Conservation (phyloP, 2,888 invertebrate genomes). For the Anthoptus insignis region DNA sequence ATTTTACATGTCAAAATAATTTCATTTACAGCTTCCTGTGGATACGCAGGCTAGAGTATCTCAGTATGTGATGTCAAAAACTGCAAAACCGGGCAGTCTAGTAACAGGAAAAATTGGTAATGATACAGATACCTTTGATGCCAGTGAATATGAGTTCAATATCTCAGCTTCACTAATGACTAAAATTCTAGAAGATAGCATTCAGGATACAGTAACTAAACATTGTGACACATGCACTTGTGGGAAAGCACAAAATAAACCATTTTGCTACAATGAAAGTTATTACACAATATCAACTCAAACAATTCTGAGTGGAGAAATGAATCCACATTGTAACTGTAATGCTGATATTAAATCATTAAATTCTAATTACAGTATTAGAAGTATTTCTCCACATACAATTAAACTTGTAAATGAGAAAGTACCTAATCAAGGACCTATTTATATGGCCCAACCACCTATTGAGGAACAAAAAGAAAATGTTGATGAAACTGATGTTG, state of each 20-base stretch:
- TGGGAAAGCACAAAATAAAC: constrained; percentile 83
- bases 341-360: constrained; percentile 85
- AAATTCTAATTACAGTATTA: constrained; percentile 74
- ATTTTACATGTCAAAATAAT: too few species aligned
- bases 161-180: constrained; percentile 97
- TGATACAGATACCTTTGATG: constrained; percentile 82
- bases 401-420: constrained; percentile 72
- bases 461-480: constrained; percentile 51
- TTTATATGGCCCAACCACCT: constrained; percentile 67
- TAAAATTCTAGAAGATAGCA: constrained; percentile 95
- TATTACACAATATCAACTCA: constrained; percentile 89
- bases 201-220: constrained; percentile 93
- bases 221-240: constrained; percentile 95
- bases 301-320: constrained; percentile 82
- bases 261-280: constrained; percentile 84
- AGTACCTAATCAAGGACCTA: constrained; percentile 60
- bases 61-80: constrained; percentile 90
- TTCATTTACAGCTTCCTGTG: constrained; percentile 90
- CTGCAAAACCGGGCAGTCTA: constrained; percentile 76
- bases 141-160: constrained; percentile 89
- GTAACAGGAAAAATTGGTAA: constrained; percentile 72
- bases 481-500: constrained; percentile 39
- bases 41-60: constrained; percentile 97
- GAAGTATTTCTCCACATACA: constrained; percentile 72
- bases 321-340: constrained; percentile 87